These are phyloP conservation scores for Microtus californicus DNA, from an alignment of 2,797 vertebrate genomes.

Conservation along the genomic window DNA sequence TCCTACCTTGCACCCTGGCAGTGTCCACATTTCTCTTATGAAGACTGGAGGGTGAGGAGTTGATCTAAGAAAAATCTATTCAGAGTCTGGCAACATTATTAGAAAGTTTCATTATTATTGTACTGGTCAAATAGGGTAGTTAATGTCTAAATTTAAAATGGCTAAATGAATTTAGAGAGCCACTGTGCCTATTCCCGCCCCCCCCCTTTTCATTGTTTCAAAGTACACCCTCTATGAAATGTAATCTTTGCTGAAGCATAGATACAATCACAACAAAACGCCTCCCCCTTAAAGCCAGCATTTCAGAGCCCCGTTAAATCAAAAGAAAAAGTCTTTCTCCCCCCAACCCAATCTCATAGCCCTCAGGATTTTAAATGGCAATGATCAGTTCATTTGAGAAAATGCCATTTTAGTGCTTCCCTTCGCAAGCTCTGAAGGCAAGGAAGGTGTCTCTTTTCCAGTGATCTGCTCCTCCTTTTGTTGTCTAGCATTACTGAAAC, in stretches of 20 bases:
- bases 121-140: neutral
- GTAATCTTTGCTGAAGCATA: constrained; percentile 70
- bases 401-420: constrained; percentile 75
- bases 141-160: constrained; percentile 56
- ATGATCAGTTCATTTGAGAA: constrained; percentile 75
- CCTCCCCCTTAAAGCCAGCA: constrained; percentile 68
- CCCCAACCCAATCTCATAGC: constrained; percentile 63
- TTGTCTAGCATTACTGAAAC: constrained; percentile 78
- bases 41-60: neutral
- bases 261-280: constrained; percentile 67
- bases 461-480: constrained; percentile 71
- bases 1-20: neutral
- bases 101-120: neutral
- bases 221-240: constrained; percentile 44
- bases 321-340: constrained; percentile 75
- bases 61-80: constrained; percentile 32
- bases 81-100: neutral
- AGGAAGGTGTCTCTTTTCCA: constrained; percentile 71
- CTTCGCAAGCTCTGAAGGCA: constrained; percentile 67
- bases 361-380: constrained; percentile 70
- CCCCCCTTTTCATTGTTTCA: neutral
- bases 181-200: neutral
- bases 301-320: constrained; percentile 74
- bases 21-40: neutral
- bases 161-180: neutral